Evolutionary conservation across 2,113 vertebrate genomes (phyloP), one percentile per base, ranked within the genome.

Genomic region (Amblyopsis rosae): DNA sequence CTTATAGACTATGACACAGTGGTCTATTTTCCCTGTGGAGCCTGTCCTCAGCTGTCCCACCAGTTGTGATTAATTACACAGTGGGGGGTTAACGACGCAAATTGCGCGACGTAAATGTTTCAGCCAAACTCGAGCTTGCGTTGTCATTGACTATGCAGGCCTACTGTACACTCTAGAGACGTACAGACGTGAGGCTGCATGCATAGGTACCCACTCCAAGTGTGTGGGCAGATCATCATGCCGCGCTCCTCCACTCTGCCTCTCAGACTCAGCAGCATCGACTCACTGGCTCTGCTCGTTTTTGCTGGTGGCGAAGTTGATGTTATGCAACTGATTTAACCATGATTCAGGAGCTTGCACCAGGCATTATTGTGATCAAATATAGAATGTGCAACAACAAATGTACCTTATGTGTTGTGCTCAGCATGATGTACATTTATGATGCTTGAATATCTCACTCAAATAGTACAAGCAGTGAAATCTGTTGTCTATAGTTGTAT

Each of bases 141-240:
- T 91, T 86, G 86, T 87, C 77, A 86, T 91, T 86, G 86, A 88
- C 77, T 80, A 84, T 88, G 87, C 72, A 86, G 73, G 80, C 26
- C 26, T 26, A 26, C 26, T 26, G 35, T 41, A 78, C 75, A 69
- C 83, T 72, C 79, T 70, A 65, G 84, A 85, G 87, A 72, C 0
- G 4, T 35, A 41, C n/a, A 15, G 33, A 33, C 32, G n/a, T 45
- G 12, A 59, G 12, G 33, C 58, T 59, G 12, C 80, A 62, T 79
- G 76, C 65, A 60, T 71, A n/a, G 83, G 71, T 79, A 82, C 86
- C 76, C 79, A 81, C 83, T 88, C 86, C 84, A 82, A 84, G 86
- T 70, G 57, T 72, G 88, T 86, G 76, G 89, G 89, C 86, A 84
- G 86, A 63, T 15, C 79, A 83, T 86, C 77, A 71, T 85, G 82